Evolutionary conservation across 2,113 vertebrate species (phyloP), one percentile per base, ranked within the genome.

Genomic region (Cochlearius cochlearius): DNA sequence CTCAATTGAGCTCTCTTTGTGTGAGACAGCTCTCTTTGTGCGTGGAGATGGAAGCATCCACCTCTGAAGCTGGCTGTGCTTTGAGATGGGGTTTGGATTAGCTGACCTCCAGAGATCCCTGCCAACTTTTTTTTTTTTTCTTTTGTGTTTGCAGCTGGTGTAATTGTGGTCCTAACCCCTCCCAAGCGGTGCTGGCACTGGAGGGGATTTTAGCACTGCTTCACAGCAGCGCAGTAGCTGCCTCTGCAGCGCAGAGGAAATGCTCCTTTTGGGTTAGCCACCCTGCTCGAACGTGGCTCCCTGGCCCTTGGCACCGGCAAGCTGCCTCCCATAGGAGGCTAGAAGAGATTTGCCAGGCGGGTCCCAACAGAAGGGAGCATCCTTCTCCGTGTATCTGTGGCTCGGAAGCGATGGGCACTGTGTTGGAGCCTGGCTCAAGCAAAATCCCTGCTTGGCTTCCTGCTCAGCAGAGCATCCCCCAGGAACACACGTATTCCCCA

Each of bases 11-110:
- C 83, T 91, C 79, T 77, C 76, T 94, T 83, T 94, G 68, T 89
- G 74, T 4, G 39, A 94, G 74, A 73, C 91, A 66, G 71, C 78
- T 81, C 62, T 53, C 73, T 95, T 91, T 95, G 68, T 84, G 83
- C 79, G 92, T 55, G 64, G 77, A 55, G 90, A 68, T 91, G 88
- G 94, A 94, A 90, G 78, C 82, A 86, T 97, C 93, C 68, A 95
- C 95, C 93, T 97, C 94, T 96, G 94, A 96, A 97, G 89, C 88
- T 92, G 86, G 47, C 84, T 91, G 60, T 92, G 91, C 94, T 96
- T 97, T 97, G 95, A 96, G 91, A 52, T 4, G 0, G 83, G 83
- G 83, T 91, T 94, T 95, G 94, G 95, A 96, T 96, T 96, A 97
- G 94, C 74, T 94, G 96, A 94, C 96, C 96, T 96, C 69, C 39